A percentile compares a stretch with the other conserved stretches of the same genome.
Evolutionary conservation across 2,888 invertebrate species (phyloP).

Genomic region (Apamea sordens): DNA sequence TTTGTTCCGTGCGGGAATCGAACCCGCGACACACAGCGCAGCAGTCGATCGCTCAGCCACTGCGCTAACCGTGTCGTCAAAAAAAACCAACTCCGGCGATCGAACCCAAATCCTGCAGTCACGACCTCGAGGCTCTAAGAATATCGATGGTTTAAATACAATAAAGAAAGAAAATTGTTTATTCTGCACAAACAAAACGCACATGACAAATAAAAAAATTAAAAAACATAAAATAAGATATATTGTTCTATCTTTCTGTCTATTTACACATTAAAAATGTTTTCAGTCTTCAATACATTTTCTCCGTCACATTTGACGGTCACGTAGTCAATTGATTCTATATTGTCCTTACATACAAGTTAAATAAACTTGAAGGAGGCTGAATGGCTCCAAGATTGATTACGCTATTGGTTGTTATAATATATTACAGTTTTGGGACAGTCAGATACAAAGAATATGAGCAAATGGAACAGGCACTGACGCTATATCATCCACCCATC

Average conservation of each 20-base stretch:
- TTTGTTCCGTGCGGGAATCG: too few species aligned
- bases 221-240: background rate
- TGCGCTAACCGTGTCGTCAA: too few species aligned
- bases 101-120: background rate
- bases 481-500: background rate
- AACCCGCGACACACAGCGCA: too few species aligned
- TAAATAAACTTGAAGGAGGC: conserved; percentile 67
- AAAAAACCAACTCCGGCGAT: too few species aligned
- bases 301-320: conserved; percentile 20
- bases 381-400: conserved; percentile 71
- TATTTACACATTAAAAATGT: conserved; percentile 2
- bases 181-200: too few species aligned
- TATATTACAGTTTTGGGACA: conserved; percentile 74
- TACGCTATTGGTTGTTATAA: conserved; percentile 72
- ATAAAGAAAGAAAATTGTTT: too few species aligned
- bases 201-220: too few species aligned
- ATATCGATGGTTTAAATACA: background rate
- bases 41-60: too few species aligned
- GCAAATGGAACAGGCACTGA: conserved; percentile 45
- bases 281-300: background rate
- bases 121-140: background rate
- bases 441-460: conserved; percentile 51
- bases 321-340: conserved; percentile 50
- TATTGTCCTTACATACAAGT: conserved; percentile 62
- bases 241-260: background rate